Conservation (phyloP, 1,140 invertebrate genomes). For the Megathymus violae region DNA sequence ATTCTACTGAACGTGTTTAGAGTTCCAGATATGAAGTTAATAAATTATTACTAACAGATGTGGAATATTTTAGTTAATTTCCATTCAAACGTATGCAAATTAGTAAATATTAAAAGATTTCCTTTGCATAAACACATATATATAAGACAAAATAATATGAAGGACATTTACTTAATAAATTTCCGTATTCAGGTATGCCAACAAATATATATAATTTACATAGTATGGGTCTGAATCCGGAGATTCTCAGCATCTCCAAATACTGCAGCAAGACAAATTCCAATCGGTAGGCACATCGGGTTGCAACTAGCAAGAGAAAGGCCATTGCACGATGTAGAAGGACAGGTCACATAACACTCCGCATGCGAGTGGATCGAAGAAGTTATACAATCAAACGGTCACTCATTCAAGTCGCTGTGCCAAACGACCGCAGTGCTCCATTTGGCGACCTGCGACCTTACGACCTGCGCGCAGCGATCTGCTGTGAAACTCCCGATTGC, state of each 20-base stretch:
- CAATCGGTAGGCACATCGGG: conserved; percentile 10
- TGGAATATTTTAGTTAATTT: no score
- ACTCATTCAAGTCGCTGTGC: conserved; percentile 31
- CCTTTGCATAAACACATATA: no score
- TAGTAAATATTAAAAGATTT: no score
- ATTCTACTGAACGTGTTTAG: no score
- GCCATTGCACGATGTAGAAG: conserved; percentile 10
- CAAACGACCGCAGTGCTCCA: conserved; percentile 17
- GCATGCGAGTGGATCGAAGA: conserved; percentile 14
- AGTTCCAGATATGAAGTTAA: no score
- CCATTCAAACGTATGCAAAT: no score
- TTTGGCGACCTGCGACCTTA: conserved; percentile 18
- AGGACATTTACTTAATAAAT: no score
- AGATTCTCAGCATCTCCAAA: conserved; percentile 11
- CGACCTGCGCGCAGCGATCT: no score
- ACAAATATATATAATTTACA: background rate
- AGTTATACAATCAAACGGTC: conserved; percentile 29
- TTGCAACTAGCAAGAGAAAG: background rate
- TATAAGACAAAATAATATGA: no score
- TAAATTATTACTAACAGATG: no score
- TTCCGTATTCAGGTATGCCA: background rate
- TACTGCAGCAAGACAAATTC: conserved; percentile 15
- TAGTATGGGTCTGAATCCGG: background rate
- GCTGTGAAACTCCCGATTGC: conserved; percentile 23
- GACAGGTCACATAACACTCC: conserved; percentile 26